Evolutionary conservation across 2,888 invertebrate species (phyloP).

Genomic region (Rhagophthalmus giganteus): DNA sequence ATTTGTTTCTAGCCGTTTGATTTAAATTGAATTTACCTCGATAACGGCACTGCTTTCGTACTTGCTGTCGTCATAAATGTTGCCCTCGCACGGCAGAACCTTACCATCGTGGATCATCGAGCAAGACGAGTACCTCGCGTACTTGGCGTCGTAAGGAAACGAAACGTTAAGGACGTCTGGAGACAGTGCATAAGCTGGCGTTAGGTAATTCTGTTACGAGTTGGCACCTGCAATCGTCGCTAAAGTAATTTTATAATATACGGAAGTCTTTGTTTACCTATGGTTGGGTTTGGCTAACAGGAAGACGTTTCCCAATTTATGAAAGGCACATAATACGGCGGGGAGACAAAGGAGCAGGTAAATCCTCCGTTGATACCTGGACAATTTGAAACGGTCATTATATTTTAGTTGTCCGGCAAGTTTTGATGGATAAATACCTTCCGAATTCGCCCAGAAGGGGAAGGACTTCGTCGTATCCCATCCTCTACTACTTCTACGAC

Average conservation of each 20-base stretch:
- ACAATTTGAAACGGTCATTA: too few species aligned
- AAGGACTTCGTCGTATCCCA: conserved; percentile 74
- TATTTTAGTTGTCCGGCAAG: too few species aligned
- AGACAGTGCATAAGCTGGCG: conserved; percentile 58
- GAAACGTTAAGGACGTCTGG: conserved; percentile 55
- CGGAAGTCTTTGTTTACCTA: too few species aligned
- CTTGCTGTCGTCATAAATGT: conserved; percentile 63
- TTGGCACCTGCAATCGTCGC: conserved; percentile 63
- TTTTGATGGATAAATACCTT: conserved; percentile 43
- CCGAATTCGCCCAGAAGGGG: conserved; percentile 71
- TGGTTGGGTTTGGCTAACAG: conserved; percentile 67
- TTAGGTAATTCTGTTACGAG: conserved; percentile 57
- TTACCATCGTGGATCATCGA: conserved; percentile 55
- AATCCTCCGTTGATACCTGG: conserved; percentile 67
- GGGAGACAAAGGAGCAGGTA: conserved; percentile 71
- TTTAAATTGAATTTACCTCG: conserved; percentile 66
- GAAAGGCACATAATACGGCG: conserved; percentile 72
- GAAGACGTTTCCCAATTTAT: conserved; percentile 73
- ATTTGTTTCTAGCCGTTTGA: too few species aligned
- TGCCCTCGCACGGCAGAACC: conserved; percentile 58
- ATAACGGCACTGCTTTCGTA: conserved; percentile 67
- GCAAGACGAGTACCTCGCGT: conserved; percentile 60
- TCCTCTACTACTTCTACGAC: too few species aligned
- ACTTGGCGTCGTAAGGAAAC: conserved; percentile 59
- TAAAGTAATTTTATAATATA: too few species aligned